phyloP scores from a whole-genome alignment of 2,797 vertebrate genomes.

The Calcarius lapponicus region DNA sequence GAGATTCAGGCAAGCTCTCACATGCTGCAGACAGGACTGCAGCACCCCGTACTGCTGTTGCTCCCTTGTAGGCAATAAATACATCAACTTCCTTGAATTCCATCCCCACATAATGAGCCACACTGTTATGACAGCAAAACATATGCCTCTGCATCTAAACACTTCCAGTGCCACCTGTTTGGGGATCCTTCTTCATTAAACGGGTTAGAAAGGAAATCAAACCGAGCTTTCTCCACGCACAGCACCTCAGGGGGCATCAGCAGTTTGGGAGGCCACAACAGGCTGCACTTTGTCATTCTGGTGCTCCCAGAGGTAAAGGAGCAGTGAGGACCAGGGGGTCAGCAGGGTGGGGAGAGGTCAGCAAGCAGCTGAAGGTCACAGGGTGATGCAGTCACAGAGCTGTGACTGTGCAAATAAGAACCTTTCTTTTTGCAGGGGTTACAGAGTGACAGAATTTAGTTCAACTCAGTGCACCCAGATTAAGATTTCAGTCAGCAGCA shows the following conservation, averaged over 20 bases:
- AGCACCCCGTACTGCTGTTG: not conserved
- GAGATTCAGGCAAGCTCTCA: not conserved
- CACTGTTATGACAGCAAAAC: constrained; percentile 49
- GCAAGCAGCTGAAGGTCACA: not conserved
- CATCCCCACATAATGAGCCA: constrained; percentile 36
- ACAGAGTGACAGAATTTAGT: not conserved
- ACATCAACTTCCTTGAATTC: constrained; percentile 31
- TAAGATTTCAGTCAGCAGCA: not conserved
- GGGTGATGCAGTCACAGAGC: not conserved
- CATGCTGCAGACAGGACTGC: not conserved
- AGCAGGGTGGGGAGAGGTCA: not conserved
- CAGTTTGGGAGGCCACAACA: not conserved
- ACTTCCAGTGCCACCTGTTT: constrained; percentile 60
- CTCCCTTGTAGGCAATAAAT: constrained; percentile 32
- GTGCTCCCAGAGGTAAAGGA: rapidly evolving
- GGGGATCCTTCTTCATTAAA: constrained; percentile 59
- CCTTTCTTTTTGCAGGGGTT: not conserved
- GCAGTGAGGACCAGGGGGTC: not conserved
- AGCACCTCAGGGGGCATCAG: not conserved
- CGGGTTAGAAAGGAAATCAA: constrained; percentile 55
- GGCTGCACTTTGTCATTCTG: not conserved
- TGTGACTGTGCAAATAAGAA: not conserved
- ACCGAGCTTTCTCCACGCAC: constrained; percentile 30
- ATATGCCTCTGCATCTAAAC: constrained; percentile 26
- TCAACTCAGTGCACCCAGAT: not conserved